Base-by-base conservation (phyloP, 92 coral and sea anemone species). In the Montipora capitata region DNA sequence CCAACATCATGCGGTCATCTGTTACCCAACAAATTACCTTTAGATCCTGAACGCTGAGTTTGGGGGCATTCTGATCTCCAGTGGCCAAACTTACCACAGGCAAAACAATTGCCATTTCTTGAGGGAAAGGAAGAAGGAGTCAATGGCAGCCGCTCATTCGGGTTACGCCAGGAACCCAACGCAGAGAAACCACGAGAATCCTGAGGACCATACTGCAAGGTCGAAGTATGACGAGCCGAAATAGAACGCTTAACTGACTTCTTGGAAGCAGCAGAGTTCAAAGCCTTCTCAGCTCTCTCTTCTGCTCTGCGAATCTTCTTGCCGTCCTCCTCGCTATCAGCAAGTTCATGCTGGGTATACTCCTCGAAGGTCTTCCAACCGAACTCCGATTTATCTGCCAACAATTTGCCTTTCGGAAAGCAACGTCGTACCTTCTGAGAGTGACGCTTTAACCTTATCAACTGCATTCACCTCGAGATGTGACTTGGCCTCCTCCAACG, bases 291-390 rank as follows among this genome's bases (percentile, higher is more conserved):
- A 59, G 65, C 65, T 59, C 65, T 59, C 16, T 59, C 65, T 14
- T 59, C 65, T 59, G 65, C 65, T 14, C 65, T 59, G 65, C 65
- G 65, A 59, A 59, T 59, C 65, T 59, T 59, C 16, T 59, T 59
- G n/a, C 65, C 65, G 16, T 59, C 65, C 16, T 14, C 65, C 16
- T 59, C 65, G 15, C 65, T 59, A 1, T 59, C 65, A 59, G 65
- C 65, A 59, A 59, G 65, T 14, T 59, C 65, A 59, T 59, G 65
- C 27, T 59, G 65, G 65, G 65, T 59, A 14, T 59, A 59, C 65
- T 59, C 65, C 16, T 59, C 65, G 15, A 14, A 0, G 65, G 65
- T 59, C 65, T 59, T 59, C 65, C n/a, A 59, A 7, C 65, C 15
- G 65, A 27, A 0, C 35, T 27, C 35, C 35, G 35, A 27, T 27